These are phyloP conservation scores for Junonia oenone DNA, from an alignment of 2,888 invertebrate genomes.

Conservation along the genomic window DNA sequence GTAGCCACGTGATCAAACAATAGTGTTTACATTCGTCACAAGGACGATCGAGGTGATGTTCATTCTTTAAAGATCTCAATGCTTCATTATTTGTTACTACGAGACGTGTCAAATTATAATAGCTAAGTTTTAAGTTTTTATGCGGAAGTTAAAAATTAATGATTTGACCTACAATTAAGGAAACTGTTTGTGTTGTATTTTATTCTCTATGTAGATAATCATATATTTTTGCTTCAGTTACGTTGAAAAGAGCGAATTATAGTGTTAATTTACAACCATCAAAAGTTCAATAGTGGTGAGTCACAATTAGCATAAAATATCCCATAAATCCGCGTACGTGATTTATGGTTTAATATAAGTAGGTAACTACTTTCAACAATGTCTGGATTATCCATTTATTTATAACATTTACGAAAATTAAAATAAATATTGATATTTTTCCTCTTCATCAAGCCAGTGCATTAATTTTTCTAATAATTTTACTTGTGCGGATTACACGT, in stretches of 20 bases:
- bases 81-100: constrained; percentile 34
- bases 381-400: too few species aligned
- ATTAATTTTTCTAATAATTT: background rate
- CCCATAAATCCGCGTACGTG: too few species aligned
- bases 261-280: too few species aligned
- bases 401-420: too few species aligned
- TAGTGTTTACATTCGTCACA: constrained; percentile 65
- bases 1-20: constrained; percentile 70
- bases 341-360: too few species aligned
- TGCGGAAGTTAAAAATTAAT: constrained; percentile 11
- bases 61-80: constrained; percentile 45
- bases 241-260: too few species aligned
- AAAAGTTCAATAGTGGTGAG: too few species aligned
- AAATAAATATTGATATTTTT: too few species aligned
- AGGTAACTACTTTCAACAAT: too few species aligned
- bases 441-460: background rate
- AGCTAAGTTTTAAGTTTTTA: constrained; percentile 8
- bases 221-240: background rate
- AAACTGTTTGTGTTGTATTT: background rate
- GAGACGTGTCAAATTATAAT: constrained; percentile 1
- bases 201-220: background rate
- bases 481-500: background rate
- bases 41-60: constrained; percentile 51
- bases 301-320: too few species aligned
- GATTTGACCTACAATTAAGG: background rate